phyloP scores from a whole-genome alignment of 2,797 vertebrate genomes.

The Anguilla obscura region DNA sequence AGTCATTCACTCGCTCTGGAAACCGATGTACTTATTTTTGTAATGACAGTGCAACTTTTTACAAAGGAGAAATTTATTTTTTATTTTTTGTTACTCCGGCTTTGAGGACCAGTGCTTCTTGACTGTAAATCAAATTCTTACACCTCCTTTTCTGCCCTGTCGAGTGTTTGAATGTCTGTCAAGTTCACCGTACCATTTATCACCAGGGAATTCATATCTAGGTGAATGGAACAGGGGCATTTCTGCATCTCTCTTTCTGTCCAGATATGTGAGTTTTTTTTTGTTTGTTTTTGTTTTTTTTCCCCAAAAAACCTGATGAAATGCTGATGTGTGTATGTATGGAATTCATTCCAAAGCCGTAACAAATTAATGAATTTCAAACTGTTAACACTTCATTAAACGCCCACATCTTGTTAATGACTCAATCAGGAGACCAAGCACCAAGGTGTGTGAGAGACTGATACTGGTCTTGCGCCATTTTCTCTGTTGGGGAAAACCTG shows the following conservation, averaged over 20 bases:
- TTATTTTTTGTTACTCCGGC: neutral
- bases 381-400: neutral
- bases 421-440: neutral
- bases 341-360: neutral
- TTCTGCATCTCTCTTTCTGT: neutral
- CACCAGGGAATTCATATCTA: neutral
- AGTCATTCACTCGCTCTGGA: neutral
- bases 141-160: neutral
- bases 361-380: neutral
- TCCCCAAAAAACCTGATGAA: neutral
- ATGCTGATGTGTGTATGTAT: neutral
- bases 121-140: neutral
- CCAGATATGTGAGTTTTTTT: neutral
- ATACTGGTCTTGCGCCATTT: neutral
- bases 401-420: neutral
- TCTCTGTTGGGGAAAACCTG: neutral
- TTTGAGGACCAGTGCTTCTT: neutral
- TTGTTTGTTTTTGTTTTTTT: neutral
- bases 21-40: neutral
- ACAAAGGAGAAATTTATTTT: neutral
- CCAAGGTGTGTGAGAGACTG: neutral
- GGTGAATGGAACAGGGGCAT: neutral
- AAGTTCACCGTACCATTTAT: neutral
- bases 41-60: neutral
- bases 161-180: conserved; percentile 12